Evolutionary conservation across 2,888 invertebrate species (phyloP), one percentile per base, ranked within the genome.

Genomic region (Ischnura elegans): DNA sequence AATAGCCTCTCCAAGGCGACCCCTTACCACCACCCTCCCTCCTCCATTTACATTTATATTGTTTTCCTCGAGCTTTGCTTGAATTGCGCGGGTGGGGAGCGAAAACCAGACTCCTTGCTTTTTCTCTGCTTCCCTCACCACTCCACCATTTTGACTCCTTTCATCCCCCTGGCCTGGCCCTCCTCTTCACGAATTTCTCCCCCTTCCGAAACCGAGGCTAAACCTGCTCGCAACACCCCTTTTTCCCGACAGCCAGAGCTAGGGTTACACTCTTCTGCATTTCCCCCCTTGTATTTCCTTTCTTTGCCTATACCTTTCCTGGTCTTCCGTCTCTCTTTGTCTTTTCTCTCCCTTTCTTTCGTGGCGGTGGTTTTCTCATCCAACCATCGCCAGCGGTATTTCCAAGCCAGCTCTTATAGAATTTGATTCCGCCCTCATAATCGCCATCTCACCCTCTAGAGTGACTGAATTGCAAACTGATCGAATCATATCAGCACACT

Each of bases 51-150:
- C 90, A 90, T 90, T 90, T 90, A 90, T 90, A 90, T 90, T 90
- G 90, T 90, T 90, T 90, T 90, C 90, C 90, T 90, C 90, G 90
- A 61, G 90, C 90, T 90, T 90, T 90, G 90, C 90, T 90, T 90
- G 90, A 90, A 90, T 90, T 90, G 90, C 90, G 66, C 90, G 55
- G 87, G 42, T 10, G 51, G 51, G 51, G 51, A 19, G 51, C 19
- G 76, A 76, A 76, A 76, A 29, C 61, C 76, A 87, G 36, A 43
- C 51, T 36, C 87, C 87, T 61, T 43, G 55, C 29, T 29, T 66
- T 61, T 43, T 47, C 66, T 66, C 43, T 16, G 36, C 36, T 61
- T 42, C 43, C 61, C 19, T 1, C n/a, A 47, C 36, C 87, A 36
- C 36, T 76, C 8, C 3, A 51, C 51, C 51, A 51, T 51, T 5